phyloP scores from a whole-genome alignment of 1,140 invertebrate species.

The Atopsyche davidsoni region DNA sequence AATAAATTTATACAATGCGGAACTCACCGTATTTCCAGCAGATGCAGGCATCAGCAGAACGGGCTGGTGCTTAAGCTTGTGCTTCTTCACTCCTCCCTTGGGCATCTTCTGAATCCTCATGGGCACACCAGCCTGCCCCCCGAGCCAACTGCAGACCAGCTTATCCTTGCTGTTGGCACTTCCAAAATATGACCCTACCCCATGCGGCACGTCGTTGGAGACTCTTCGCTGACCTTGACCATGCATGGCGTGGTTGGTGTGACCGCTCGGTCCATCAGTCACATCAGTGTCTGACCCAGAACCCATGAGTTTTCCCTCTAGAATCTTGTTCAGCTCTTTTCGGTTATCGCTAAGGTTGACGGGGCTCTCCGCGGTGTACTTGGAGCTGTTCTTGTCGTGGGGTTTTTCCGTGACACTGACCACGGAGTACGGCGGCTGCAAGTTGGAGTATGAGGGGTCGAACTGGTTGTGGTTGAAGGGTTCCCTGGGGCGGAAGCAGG shows the following conservation, averaged over 20 bases:
- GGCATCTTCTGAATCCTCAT: conserved; percentile 24
- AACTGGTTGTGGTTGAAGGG: conserved; percentile 48
- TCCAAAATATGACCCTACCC: conserved; percentile 33
- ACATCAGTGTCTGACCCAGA: conserved; percentile 22
- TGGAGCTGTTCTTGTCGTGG: conserved; percentile 33
- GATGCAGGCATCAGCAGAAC: conserved; percentile 39
- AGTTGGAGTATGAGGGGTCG: conserved; percentile 37
- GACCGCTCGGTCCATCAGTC: conserved; percentile 16
- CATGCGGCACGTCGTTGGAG: conserved; percentile 19
- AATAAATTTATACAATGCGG: background rate
- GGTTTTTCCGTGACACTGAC: conserved; percentile 34
- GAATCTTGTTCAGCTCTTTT: conserved; percentile 40
- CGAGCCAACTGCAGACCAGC: conserved; percentile 51
- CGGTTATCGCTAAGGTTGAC: conserved; percentile 33
- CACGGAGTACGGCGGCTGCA: conserved; percentile 37
- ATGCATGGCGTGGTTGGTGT: background rate
- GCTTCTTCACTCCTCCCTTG: conserved; percentile 32
- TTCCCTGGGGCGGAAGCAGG: conserved; percentile 47
- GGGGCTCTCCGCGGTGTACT: conserved; percentile 37
- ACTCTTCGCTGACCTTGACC: conserved; percentile 11
- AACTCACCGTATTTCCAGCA: conserved; percentile 43
- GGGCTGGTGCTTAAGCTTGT: conserved; percentile 34
- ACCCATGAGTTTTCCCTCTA: conserved; percentile 39
- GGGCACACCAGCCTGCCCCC: conserved; percentile 38
- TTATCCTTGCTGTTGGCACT: conserved; percentile 49